Evolutionary conservation across 2,888 invertebrate genomes (phyloP).

Genomic region (Linnaemya tessellans): DNA sequence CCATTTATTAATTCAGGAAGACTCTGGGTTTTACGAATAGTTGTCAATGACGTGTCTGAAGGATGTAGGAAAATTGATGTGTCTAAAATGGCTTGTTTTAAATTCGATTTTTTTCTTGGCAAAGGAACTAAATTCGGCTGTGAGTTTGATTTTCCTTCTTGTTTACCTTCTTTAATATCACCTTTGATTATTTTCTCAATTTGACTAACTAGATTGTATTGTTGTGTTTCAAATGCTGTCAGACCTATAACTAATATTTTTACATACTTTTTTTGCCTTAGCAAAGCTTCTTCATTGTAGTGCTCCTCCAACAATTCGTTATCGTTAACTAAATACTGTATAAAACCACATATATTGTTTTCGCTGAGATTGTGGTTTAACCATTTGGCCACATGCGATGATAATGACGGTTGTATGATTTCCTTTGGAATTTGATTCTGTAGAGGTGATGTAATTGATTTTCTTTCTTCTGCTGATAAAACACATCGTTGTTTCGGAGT

Average conservation of each 20-base stretch:
- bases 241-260: constrained; percentile 87
- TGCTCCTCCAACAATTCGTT: constrained; percentile 86
- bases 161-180: constrained; percentile 57
- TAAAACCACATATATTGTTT: constrained; percentile 81
- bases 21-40: constrained; percentile 75
- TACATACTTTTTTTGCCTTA: constrained; percentile 85
- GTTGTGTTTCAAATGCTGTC: constrained; percentile 86
- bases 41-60: constrained; percentile 48
- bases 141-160: constrained; percentile 84
- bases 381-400: constrained; percentile 75
- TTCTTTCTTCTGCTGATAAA: neutral
- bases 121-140: constrained; percentile 85
- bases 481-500: constrained; percentile 7
- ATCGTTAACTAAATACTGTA: constrained; percentile 87
- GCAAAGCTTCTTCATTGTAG: constrained; percentile 85
- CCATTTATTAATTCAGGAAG: constrained; percentile 70
- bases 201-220: constrained; percentile 86
- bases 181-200: constrained; percentile 85
- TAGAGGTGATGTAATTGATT: neutral
- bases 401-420: constrained; percentile 4
- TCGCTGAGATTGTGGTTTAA: constrained; percentile 75
- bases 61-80: neutral
- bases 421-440: neutral
- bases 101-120: neutral
- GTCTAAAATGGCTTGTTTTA: neutral